Percentiles rank a stretch among this genome's conserved stretches.
phyloP scores from a whole-genome alignment of 2,888 invertebrate species.

The Panzeria rudis region DNA sequence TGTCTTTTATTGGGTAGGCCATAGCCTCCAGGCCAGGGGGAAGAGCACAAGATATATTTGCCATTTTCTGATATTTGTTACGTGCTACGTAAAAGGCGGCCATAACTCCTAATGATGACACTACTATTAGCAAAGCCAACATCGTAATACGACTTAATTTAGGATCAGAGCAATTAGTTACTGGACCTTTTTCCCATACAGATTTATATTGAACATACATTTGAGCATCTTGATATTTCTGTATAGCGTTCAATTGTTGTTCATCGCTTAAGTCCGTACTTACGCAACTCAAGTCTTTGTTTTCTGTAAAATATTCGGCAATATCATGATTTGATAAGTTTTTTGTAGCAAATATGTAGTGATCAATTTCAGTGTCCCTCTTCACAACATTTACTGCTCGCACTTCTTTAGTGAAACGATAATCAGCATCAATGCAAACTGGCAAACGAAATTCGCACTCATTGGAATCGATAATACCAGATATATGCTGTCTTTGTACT shows the following conservation, averaged over 20 bases:
- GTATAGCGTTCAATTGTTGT: conserved; percentile 37
- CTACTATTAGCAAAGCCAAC: conserved; percentile 69
- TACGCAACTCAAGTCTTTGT: conserved; percentile 71
- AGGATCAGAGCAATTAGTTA: conserved; percentile 62
- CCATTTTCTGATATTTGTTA: conserved; percentile 75
- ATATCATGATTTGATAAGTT: conserved; percentile 54
- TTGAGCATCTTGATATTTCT: conserved; percentile 35
- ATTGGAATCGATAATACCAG: conserved; percentile 72
- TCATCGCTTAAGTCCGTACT: conserved; percentile 38
- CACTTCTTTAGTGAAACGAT: conserved; percentile 74
- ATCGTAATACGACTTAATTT: conserved; percentile 64
- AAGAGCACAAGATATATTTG: conserved; percentile 75
- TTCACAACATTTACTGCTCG: conserved; percentile 77
- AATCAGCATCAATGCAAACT: conserved; percentile 74
- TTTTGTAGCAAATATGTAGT: conserved; percentile 72
- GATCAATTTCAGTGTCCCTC: conserved; percentile 72
- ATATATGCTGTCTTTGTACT: conserved; percentile 72
- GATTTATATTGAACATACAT: conserved; percentile 72
- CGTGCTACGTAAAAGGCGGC: conserved; percentile 72
- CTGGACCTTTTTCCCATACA: conserved; percentile 70
- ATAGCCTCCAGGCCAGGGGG: conserved; percentile 75
- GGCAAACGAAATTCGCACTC: conserved; percentile 74
- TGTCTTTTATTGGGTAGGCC: conserved; percentile 61
- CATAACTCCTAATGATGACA: conserved; percentile 68
- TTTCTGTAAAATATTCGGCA: conserved; percentile 40